Evolutionary conservation across 1,140 invertebrate species (phyloP).

Genomic region (Akabosia matsudoensis): DNA sequence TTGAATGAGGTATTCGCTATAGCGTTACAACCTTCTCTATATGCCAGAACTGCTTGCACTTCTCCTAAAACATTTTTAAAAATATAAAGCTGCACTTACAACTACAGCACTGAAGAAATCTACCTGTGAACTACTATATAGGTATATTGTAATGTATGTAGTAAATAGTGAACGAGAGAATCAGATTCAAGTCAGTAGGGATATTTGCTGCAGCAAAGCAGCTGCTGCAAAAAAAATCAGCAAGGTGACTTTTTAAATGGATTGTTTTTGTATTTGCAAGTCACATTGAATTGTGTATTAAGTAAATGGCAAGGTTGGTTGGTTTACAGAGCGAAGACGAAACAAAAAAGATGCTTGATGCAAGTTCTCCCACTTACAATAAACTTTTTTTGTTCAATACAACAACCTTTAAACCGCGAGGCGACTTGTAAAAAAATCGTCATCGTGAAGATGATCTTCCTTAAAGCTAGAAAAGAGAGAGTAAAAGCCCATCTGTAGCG

Average conservation of each 20-base stretch:
- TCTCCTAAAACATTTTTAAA: no score
- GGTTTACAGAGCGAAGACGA: no score
- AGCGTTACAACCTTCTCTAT: no score
- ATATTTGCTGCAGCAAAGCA: no score
- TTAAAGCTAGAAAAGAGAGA: conserved; percentile 2
- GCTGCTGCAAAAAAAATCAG: background rate
- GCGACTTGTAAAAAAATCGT: background rate
- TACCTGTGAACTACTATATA: no score
- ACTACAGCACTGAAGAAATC: no score
- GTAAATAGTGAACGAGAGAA: background rate
- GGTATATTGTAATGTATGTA: background rate
- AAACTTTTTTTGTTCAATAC: background rate
- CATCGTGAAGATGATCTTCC: background rate
- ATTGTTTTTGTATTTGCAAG: background rate
- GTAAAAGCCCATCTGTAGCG: background rate
- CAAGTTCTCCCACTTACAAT: background rate
- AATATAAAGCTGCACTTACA: no score
- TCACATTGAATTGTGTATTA: background rate
- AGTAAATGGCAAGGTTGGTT: background rate
- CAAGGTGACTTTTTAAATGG: background rate
- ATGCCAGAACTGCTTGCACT: no score
- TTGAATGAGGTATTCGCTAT: no score
- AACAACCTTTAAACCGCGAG: background rate
- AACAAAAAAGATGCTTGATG: background rate
- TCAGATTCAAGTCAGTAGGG: background rate